These are phyloP conservation scores for Mesocentrotus franciscanus DNA, from an alignment of 53 echinoderm and acorn worm genomes.

Conservation along the genomic window DNA sequence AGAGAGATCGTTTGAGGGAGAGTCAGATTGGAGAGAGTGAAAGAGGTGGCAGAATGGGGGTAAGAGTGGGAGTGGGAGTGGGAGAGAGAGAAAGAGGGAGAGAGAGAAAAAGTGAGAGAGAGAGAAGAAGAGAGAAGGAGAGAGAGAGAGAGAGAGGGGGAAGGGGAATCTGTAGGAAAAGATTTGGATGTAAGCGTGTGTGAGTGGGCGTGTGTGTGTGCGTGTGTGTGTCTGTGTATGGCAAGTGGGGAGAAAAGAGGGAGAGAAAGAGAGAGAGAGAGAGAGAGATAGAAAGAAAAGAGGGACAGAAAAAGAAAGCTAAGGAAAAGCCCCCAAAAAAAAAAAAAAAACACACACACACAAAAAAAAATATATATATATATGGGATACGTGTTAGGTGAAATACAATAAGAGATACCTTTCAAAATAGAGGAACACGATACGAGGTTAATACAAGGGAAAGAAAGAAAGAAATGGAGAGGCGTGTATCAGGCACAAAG, in stretches of 20 bases:
- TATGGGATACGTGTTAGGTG: too few species aligned
- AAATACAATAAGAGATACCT: background rate
- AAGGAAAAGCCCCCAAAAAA: too few species aligned
- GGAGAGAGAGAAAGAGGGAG: background rate
- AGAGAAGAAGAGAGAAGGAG: too few species aligned
- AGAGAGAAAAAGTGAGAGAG: background rate
- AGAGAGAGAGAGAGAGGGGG: too few species aligned
- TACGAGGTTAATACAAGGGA: background rate
- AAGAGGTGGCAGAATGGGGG: background rate
- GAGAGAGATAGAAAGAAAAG: background rate
- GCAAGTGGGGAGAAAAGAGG: background rate
- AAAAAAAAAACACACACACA: too few species aligned
- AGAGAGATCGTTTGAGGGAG: background rate
- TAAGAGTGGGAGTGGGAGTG: background rate
- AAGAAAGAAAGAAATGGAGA: background rate
- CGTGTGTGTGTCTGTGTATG: background rate
- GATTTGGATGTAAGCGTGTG: background rate
- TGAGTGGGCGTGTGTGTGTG: background rate
- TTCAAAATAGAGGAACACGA: background rate
- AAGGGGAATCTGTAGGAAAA: too few species aligned
- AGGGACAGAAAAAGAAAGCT: background rate
- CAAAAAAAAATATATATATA: too few species aligned
- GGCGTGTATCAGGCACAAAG: background rate
- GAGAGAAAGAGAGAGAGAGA: background rate
- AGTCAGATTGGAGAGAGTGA: background rate